Evolutionary conservation across 2,113 vertebrate genomes (phyloP).

Genomic region (Misgurnus anguillicaudatus): DNA sequence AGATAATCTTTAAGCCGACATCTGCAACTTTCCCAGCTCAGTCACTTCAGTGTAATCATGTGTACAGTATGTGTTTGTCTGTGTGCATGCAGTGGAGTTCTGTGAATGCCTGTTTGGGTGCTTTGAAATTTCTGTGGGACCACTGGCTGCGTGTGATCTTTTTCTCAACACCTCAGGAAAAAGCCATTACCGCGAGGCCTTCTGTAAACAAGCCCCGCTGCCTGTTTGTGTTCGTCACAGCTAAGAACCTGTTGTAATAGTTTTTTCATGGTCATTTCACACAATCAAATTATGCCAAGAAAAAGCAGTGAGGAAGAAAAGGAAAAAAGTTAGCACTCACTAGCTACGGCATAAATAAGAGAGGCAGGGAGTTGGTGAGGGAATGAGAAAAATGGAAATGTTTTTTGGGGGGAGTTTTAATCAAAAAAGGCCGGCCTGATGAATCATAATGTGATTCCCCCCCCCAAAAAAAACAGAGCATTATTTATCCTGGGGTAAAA

Average conservation of each 20-base stretch:
- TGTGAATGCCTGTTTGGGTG: background rate
- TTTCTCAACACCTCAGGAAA: constrained; percentile 44
- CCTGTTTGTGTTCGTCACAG: constrained; percentile 58
- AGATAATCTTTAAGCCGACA: background rate
- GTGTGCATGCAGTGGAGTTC: background rate
- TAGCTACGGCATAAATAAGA: constrained; percentile 33
- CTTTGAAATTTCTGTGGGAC: constrained; percentile 29
- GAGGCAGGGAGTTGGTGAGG: constrained; percentile 9
- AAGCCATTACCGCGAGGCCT: constrained; percentile 50
- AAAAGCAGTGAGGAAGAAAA: constrained; percentile 40
- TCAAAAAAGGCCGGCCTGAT: constrained; percentile 42
- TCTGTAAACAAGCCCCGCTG: constrained; percentile 58
- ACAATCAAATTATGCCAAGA: constrained; percentile 56
- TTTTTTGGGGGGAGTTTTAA: constrained; percentile 38
- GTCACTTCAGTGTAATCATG: background rate
- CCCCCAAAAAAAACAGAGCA: constrained; percentile 30
- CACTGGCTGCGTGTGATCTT: constrained; percentile 12
- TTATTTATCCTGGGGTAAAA: constrained; percentile 41
- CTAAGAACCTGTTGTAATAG: constrained; percentile 57
- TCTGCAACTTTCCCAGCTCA: background rate
- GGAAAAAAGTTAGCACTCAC: constrained; percentile 32
- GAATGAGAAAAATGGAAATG: constrained; percentile 29
- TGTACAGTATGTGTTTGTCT: background rate
- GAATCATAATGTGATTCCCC: constrained; percentile 41
- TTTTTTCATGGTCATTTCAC: constrained; percentile 62